Evolutionary conservation across 2,113 vertebrate species (phyloP).

Genomic region (Chaetops frenatus): DNA sequence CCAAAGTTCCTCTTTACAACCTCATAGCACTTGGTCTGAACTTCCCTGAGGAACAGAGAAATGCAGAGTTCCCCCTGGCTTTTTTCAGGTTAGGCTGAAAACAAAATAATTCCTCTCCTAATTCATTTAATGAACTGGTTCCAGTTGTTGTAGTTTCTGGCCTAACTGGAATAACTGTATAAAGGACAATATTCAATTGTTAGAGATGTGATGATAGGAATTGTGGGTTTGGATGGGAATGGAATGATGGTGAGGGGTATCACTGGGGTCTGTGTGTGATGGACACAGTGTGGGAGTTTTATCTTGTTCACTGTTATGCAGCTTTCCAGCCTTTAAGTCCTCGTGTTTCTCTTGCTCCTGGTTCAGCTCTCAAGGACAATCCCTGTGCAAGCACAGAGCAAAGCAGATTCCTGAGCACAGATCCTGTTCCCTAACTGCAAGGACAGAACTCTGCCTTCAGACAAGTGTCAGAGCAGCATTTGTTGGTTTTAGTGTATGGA

Average conservation of each 20-base stretch:
- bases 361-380: background rate
- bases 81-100: background rate
- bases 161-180: background rate
- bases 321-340: background rate
- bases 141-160: background rate
- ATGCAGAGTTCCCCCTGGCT: background rate
- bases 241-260: background rate
- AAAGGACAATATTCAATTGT: background rate
- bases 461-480: background rate
- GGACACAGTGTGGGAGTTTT: background rate
- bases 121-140: background rate
- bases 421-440: background rate
- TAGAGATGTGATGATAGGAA: background rate
- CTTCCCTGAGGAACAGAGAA: background rate
- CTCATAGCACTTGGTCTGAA: background rate
- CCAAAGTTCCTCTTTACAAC: background rate
- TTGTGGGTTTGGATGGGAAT: background rate
- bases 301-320: fast-evolving
- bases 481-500: background rate
- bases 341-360: background rate
- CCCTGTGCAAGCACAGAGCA: background rate
- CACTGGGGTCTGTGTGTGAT: background rate
- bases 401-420: background rate
- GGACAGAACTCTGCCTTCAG: background rate
- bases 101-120: background rate